Evolutionary conservation across 2,113 vertebrate genomes (phyloP).

Genomic region (human (Homo sapiens)): GRCh38 chr11:57877501-57878000

Average conservation of each 20-base stretch:
- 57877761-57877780: neutral
- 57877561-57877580: neutral
- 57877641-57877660: neutral
- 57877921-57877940: neutral
- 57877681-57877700: neutral
- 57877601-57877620: fast-evolving
- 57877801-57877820: neutral
- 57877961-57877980: neutral
- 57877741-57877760: no score
- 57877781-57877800: neutral
- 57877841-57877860: neutral
- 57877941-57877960: neutral
- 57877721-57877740: neutral
- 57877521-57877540: neutral
- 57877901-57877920: neutral
- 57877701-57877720: neutral
- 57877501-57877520: neutral
- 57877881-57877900: neutral
- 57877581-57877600: no score
- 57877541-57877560: neutral
- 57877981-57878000: neutral
- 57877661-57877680: neutral
- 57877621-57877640: neutral
- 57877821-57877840: neutral
- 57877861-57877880: neutral